Evolutionary conservation across 1,140 invertebrate genomes (phyloP).

Genomic region (Lysiphlebus fabarum): DNA sequence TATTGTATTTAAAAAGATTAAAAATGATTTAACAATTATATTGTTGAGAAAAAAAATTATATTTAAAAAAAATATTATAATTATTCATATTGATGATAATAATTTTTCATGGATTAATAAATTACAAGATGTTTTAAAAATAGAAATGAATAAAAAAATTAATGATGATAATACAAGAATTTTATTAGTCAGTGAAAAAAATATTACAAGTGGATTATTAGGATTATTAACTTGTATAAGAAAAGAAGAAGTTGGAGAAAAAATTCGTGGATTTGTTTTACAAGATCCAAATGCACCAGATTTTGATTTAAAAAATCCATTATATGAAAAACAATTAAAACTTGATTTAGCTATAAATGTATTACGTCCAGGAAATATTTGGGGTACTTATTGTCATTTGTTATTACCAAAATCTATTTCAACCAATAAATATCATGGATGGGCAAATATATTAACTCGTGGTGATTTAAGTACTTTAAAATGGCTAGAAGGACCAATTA

Average conservation of each 20-base stretch:
- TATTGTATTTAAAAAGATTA: slow-evolving; percentile 58
- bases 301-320: slow-evolving; percentile 59
- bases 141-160: slow-evolving; percentile 63
- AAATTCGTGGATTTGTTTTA: slow-evolving; percentile 68
- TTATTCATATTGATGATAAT: slow-evolving; percentile 65
- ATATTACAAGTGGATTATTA: slow-evolving; percentile 69
- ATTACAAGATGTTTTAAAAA: slow-evolving; percentile 65
- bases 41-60: slow-evolving; percentile 31
- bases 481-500: slow-evolving; percentile 87
- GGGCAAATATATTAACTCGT: no score
- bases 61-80: slow-evolving; percentile 42
- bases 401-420: slow-evolving; percentile 39
- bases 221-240: slow-evolving; percentile 87
- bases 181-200: slow-evolving; percentile 66
- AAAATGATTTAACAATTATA: slow-evolving; percentile 58
- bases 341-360: slow-evolving; percentile 85
- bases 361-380: slow-evolving; percentile 64
- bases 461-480: slow-evolving; percentile 78
- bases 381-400: slow-evolving; percentile 83
- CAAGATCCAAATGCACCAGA: slow-evolving; percentile 62
- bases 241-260: slow-evolving; percentile 75
- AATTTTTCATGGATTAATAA: slow-evolving; percentile 71
- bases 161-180: slow-evolving; percentile 60
- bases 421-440: no score
- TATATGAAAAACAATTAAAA: slow-evolving; percentile 64